Conservation (phyloP, 1,140 invertebrate genomes). For the Cryptotermes secundus region DNA sequence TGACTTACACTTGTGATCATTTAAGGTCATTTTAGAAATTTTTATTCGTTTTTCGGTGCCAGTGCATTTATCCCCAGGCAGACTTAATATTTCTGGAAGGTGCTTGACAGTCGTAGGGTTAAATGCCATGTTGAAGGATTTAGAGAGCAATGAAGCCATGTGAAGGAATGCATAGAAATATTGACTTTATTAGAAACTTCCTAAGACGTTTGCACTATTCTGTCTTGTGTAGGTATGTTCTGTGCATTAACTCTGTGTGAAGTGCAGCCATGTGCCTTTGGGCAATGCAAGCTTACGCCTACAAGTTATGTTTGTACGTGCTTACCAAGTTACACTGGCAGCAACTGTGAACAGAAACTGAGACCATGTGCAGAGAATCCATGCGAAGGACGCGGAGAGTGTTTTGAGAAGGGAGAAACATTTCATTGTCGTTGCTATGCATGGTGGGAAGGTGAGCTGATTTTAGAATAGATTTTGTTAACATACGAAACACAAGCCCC, state of each 20-base stretch:
- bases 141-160: no score
- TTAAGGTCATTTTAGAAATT: no score
- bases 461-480: no score
- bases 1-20: no score
- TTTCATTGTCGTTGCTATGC: slow-evolving; percentile 70
- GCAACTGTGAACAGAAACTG: slow-evolving; percentile 62
- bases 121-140: no score
- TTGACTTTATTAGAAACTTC: no score
- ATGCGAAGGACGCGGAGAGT: slow-evolving; percentile 68
- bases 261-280: slow-evolving; percentile 67
- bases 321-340: slow-evolving; percentile 54
- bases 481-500: no score
- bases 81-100: no score
- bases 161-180: no score
- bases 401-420: slow-evolving; percentile 57
- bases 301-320: slow-evolving; percentile 59
- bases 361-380: slow-evolving; percentile 67
- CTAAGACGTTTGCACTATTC: not conserved
- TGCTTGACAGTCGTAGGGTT: no score
- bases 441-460: slow-evolving; percentile 65
- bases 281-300: slow-evolving; percentile 58
- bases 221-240: slow-evolving; percentile 57
- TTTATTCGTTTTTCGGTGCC: no score
- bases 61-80: no score
- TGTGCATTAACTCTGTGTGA: slow-evolving; percentile 71